A percentile compares a stretch with the other conserved stretches of the same genome.
phyloP scores from a whole-genome alignment of 2,113 vertebrate genomes.

The Alligator mississippiensis region DNA sequence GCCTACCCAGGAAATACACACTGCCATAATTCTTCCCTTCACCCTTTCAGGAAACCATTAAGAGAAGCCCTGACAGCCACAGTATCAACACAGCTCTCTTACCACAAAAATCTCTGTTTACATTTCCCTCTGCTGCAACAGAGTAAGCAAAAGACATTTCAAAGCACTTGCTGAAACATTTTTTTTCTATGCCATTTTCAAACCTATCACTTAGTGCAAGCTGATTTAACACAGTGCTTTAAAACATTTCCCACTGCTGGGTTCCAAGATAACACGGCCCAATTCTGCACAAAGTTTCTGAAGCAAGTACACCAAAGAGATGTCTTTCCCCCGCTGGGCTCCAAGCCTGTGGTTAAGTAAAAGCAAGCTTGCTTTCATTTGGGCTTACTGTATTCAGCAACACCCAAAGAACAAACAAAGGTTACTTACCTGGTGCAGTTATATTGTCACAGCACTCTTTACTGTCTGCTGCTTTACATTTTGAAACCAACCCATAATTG shows the following conservation, averaged over 20 bases:
- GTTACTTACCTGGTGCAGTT: neutral
- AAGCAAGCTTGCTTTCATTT: neutral
- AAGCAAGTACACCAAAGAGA: neutral
- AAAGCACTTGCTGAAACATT: neutral
- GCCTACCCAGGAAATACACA: neutral
- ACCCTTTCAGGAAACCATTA: slow-evolving; percentile 35
- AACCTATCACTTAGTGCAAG: neutral
- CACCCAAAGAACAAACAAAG: neutral
- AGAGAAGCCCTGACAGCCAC: slow-evolving; percentile 27
- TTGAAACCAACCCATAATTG: neutral
- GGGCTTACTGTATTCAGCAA: neutral
- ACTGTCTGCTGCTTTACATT: neutral
- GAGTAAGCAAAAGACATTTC: neutral
- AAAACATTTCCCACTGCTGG: neutral
- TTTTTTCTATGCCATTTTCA: neutral
- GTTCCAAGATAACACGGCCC: neutral
- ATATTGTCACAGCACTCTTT: neutral
- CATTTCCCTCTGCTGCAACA: neutral
- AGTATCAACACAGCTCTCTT: neutral
- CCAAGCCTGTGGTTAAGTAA: neutral
- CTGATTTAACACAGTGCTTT: slow-evolving; percentile 19
- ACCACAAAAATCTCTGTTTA: slow-evolving; percentile 24
- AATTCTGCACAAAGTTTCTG: neutral
- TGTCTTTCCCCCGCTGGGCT: neutral
- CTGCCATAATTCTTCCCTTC: neutral